phyloP scores from a whole-genome alignment of 2,113 vertebrate species.

The Lycaon pictus region DNA sequence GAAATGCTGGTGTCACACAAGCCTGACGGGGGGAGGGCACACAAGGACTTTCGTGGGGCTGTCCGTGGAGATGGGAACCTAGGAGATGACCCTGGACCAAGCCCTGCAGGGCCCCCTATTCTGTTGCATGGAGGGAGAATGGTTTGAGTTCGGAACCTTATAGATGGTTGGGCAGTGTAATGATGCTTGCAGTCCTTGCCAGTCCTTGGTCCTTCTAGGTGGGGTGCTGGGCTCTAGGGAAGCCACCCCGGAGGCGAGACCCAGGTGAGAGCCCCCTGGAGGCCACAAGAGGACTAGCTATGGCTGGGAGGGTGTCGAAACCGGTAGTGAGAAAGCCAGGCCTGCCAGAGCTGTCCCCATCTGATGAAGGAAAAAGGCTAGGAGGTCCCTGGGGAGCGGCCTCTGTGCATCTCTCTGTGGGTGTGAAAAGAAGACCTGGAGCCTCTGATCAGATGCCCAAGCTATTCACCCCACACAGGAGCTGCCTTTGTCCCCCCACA shows the following conservation, averaged over 20 bases:
- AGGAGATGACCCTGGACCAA: background rate
- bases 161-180: background rate
- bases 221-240: background rate
- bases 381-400: slow-evolving; percentile 6
- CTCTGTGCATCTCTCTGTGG: slow-evolving; percentile 48
- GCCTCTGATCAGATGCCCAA: slow-evolving; percentile 66
- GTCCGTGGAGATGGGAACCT: background rate
- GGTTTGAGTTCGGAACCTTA: background rate
- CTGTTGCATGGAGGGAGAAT: background rate
- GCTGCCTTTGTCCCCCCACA: slow-evolving; percentile 71
- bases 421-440: slow-evolving; percentile 77
- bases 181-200: background rate
- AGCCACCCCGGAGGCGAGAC: background rate
- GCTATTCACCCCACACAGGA: slow-evolving; percentile 73
- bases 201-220: background rate
- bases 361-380: slow-evolving; percentile 38
- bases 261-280: background rate
- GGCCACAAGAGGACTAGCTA: background rate
- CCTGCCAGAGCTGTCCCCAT: background rate
- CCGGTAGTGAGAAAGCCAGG: background rate
- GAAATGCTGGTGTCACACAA: background rate
- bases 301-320: background rate
- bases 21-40: too few species aligned
- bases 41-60: background rate
- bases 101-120: background rate